Percentiles rank a stretch among this genome's conserved stretches.
Conservation (phyloP, 2,888 invertebrate species). For the Desoria tigrina region DNA sequence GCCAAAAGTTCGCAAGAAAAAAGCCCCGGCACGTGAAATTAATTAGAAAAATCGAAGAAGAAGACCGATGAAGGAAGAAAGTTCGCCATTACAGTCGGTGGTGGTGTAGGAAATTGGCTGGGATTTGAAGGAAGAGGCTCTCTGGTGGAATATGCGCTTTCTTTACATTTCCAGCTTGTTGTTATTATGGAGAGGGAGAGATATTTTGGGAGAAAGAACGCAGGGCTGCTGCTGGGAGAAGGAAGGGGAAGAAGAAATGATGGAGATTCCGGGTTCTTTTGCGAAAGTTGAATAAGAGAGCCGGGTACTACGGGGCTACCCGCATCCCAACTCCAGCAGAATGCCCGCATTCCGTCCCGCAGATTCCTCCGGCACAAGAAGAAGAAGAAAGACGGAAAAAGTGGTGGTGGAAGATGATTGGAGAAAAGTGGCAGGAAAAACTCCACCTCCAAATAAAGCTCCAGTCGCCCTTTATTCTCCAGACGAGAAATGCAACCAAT, state of each 20-base stretch:
- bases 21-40: not conserved
- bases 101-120: not conserved
- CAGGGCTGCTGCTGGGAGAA: not conserved
- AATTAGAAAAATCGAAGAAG: conserved; percentile 17
- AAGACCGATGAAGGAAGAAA: conserved; percentile 1
- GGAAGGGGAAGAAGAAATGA: conserved; percentile 12
- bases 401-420: conserved; percentile 37
- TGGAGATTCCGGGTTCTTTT: conserved; percentile 19
- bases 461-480: not conserved
- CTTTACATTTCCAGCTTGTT: not conserved
- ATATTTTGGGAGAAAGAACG: not conserved
- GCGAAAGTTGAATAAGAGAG: not conserved
- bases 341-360: too few species aligned
- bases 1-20: too few species aligned
- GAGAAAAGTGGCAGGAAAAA: conserved; percentile 51
- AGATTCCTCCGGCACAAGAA: conserved; percentile 16
- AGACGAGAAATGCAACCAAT: not conserved
- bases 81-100: conserved; percentile 7
- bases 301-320: too few species aligned
- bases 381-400: conserved; percentile 21
- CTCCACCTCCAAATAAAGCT: conserved; percentile 46
- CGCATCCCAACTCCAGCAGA: too few species aligned
- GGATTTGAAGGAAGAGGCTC: not conserved
- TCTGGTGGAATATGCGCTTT: conserved; percentile 16
- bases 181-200: not conserved